These are phyloP conservation scores for Chrysochloris asiatica DNA, from an alignment of 2,113 vertebrate species.

Conservation along the genomic window DNA sequence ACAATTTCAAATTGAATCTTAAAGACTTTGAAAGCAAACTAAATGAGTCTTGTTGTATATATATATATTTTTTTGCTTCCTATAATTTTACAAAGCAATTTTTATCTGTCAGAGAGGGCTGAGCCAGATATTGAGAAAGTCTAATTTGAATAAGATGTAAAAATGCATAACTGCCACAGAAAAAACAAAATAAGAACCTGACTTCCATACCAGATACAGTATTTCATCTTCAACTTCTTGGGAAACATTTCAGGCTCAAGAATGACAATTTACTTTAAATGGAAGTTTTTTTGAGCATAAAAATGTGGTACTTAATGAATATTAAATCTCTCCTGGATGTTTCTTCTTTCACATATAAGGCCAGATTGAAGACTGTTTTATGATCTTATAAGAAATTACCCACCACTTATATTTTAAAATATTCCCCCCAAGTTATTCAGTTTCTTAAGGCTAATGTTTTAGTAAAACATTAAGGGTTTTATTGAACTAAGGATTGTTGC, in stretches of 20 bases:
- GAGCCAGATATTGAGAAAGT: neutral
- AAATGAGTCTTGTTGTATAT: constrained; percentile 52
- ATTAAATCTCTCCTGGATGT: neutral
- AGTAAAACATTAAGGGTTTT: neutral
- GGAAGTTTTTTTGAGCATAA: constrained; percentile 7
- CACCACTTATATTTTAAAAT: neutral
- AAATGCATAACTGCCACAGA: constrained; percentile 11
- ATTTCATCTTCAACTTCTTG: constrained; percentile 30
- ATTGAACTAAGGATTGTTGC: no score
- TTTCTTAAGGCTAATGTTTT: neutral
- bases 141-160: constrained; percentile 63
- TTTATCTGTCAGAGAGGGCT: constrained; percentile 52
- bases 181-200: constrained; percentile 45
- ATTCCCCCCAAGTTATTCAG: neutral
- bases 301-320: neutral
- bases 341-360: constrained; percentile 16
- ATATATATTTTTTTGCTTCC: constrained; percentile 47
- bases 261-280: constrained; percentile 59
- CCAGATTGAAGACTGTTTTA: neutral
- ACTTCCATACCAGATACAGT: neutral
- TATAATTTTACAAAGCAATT: constrained; percentile 69
- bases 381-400: neutral
- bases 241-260: constrained; percentile 28
- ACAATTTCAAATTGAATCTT: constrained; percentile 64
- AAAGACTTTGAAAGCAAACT: constrained; percentile 72